Evolutionary conservation across 2,113 vertebrate species (phyloP).

Genomic region (Erpornis zantholeuca): DNA sequence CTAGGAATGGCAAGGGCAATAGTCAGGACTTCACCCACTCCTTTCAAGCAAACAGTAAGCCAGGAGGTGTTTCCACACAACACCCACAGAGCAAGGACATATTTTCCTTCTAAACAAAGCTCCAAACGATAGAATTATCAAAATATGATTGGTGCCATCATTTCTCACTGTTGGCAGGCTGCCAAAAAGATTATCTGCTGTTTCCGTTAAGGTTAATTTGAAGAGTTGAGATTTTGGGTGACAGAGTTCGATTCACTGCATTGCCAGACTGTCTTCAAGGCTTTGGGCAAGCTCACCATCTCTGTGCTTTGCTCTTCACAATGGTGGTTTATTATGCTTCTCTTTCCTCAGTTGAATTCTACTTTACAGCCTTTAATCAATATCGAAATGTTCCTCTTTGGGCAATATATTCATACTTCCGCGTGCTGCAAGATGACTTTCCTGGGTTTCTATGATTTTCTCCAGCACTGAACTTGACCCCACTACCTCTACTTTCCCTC

Average conservation of each 20-base stretch:
- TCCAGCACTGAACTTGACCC: background rate
- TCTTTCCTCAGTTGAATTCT: background rate
- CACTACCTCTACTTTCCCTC: background rate
- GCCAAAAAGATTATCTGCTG: background rate
- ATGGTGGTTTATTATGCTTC: background rate
- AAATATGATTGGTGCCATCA: background rate
- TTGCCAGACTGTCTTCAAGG: background rate
- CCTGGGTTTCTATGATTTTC: background rate
- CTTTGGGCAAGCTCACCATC: background rate
- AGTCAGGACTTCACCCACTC: background rate
- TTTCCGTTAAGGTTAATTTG: background rate
- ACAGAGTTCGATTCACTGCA: background rate
- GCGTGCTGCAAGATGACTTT: background rate
- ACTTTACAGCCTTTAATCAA: background rate
- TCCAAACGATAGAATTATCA: background rate
- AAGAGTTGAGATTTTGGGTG: background rate
- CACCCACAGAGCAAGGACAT: background rate
- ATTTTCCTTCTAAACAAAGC: background rate
- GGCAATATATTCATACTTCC: background rate
- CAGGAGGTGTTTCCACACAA: background rate
- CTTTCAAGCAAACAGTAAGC: background rate
- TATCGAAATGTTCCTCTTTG: background rate
- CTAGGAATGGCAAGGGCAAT: background rate
- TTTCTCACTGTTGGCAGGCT: background rate
- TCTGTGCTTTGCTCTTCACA: background rate